These are phyloP conservation scores for Saturnia japonica DNA, from an alignment of 2,888 invertebrate genomes.

Conservation along the genomic window DNA sequence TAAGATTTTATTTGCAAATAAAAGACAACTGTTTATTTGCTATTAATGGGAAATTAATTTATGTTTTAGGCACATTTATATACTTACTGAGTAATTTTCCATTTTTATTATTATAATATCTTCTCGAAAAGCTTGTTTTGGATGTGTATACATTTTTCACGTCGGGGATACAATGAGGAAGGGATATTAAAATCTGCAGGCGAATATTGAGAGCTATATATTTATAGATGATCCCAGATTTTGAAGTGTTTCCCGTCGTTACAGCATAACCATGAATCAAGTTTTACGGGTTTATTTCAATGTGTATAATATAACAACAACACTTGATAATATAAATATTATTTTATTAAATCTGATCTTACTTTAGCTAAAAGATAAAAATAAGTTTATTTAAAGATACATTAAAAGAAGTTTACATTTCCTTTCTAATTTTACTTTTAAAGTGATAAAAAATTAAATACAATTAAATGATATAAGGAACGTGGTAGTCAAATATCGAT, in stretches of 20 bases:
- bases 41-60: neutral
- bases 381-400: no score
- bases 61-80: neutral
- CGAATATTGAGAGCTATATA: constrained; percentile 63
- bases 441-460: no score
- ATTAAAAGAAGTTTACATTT: no score
- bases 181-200: constrained; percentile 74
- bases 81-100: neutral
- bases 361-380: no score
- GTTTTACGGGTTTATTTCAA: neutral
- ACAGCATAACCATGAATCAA: neutral
- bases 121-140: constrained; percentile 51
- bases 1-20: neutral
- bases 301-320: neutral
- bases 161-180: constrained; percentile 66
- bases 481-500: no score
- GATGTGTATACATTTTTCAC: constrained; percentile 75
- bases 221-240: constrained; percentile 79
- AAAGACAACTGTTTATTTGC: neutral
- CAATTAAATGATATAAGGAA: no score
- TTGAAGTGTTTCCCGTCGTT: constrained; percentile 31
- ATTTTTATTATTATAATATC: constrained; percentile 81
- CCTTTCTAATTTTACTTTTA: no score
- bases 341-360: neutral
- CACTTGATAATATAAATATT: neutral